These are phyloP conservation scores for Hyles vespertilio DNA, from an alignment of 1,140 invertebrate species.

Conservation along the genomic window DNA sequence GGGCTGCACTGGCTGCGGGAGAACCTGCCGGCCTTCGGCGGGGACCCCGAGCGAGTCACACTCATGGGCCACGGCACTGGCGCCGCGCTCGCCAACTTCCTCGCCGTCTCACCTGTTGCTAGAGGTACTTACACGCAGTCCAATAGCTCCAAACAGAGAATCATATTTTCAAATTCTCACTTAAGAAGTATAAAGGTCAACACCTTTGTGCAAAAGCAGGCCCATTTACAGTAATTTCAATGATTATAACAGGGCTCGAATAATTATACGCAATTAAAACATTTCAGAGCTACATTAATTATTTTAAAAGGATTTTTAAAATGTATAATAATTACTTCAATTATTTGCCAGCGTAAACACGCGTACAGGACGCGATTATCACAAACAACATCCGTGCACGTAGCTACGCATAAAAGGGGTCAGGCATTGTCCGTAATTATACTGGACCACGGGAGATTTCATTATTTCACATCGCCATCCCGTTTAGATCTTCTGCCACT, in stretches of 20 bases:
- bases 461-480: constrained; percentile 50
- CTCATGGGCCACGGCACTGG: constrained; percentile 95
- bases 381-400: constrained; percentile 28
- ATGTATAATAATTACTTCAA: constrained; percentile 13
- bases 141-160: no score
- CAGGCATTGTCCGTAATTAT: constrained; percentile 54
- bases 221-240: no score
- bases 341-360: constrained; percentile 17
- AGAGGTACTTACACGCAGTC: constrained; percentile 80
- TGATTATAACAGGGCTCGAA: no score
- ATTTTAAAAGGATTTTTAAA: no score
- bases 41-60: constrained; percentile 91
- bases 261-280: no score
- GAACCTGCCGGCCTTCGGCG: constrained; percentile 93
- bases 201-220: no score
- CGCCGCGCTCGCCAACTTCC: constrained; percentile 94
- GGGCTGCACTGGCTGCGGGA: constrained; percentile 94
- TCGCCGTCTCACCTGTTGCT: constrained; percentile 94
- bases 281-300: no score
- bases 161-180: no score
- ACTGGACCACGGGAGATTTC: constrained; percentile 45
- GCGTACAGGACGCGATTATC: constrained; percentile 21
- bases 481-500: constrained; percentile 44
- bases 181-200: no score
- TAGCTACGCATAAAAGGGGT: constrained; percentile 25